Conservation (phyloP, 2,113 vertebrate species). For the Bos javanicus region DNA sequence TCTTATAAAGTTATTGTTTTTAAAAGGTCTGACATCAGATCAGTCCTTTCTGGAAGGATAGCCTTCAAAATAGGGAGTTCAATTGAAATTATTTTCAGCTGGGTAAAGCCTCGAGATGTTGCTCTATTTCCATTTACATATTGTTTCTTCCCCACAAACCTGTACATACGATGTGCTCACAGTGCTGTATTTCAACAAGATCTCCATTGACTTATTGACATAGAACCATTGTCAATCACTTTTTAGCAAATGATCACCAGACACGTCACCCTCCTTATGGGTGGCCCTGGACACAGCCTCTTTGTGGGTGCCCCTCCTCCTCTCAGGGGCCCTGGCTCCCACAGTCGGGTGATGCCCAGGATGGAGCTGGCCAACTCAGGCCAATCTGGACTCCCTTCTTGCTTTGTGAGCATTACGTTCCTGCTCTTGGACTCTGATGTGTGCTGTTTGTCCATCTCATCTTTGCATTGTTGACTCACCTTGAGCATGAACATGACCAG, state of each 20-base stretch:
- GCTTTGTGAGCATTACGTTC: not conserved
- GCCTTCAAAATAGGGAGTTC: not conserved
- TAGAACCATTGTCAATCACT: not conserved
- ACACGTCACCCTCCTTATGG: rapidly evolving
- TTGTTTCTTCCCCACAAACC: not conserved
- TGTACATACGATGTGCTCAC: not conserved
- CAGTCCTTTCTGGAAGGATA: not conserved
- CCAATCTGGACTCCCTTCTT: rapidly evolving
- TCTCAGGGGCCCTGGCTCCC: not conserved
- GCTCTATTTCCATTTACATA: not conserved
- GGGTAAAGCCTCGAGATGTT: not conserved
- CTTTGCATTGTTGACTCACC: not conserved
- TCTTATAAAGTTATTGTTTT: not conserved
- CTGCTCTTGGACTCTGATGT: rapidly evolving
- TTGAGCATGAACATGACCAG: not conserved
- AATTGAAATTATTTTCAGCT: not conserved
- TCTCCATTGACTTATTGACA: not conserved
- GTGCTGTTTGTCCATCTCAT: too few species aligned
- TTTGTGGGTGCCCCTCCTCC: not conserved
- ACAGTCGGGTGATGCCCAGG: rapidly evolving
- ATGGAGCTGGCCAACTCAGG: not conserved
- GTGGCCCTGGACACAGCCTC: not conserved
- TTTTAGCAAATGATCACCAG: not conserved
- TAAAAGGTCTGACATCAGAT: not conserved
- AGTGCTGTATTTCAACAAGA: not conserved